Evolutionary conservation across 2,888 invertebrate genomes (phyloP).

Genomic region (Caenorhabditis uteleia): DNA sequence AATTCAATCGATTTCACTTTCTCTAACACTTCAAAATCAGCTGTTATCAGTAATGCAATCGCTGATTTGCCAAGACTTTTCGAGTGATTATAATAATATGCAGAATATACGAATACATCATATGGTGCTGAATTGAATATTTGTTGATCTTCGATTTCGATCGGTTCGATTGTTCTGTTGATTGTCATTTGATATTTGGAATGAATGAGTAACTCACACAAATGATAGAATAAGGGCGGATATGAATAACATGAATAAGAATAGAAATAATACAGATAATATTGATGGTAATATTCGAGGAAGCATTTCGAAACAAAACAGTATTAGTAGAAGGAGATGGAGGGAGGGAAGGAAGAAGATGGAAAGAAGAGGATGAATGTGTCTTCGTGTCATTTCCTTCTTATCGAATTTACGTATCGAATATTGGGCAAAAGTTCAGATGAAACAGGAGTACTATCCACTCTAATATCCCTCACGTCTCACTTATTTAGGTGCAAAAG

Average conservation of each 20-base stretch:
- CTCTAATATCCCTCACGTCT: too few relatives aligned
- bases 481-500: too few relatives aligned
- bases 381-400: too few relatives aligned
- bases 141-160: slow-evolving; percentile 16
- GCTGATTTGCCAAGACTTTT: slow-evolving; percentile 29
- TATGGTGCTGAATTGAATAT: slow-evolving; percentile 23
- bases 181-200: neutral
- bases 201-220: slow-evolving; percentile 36
- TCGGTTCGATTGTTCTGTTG: slow-evolving; percentile 15
- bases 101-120: slow-evolving; percentile 27
- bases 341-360: neutral
- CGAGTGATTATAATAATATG: slow-evolving; percentile 28
- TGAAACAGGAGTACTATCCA: too few relatives aligned
- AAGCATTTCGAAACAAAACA: slow-evolving; percentile 11
- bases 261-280: slow-evolving; percentile 24
- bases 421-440: too few relatives aligned
- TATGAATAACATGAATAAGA: slow-evolving; percentile 29
- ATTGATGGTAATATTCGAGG: slow-evolving; percentile 28
- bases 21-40: slow-evolving; percentile 28
- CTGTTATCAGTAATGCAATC: slow-evolving; percentile 24
- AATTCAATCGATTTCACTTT: slow-evolving; percentile 13
- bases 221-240: slow-evolving; percentile 22
- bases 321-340: slow-evolving; percentile 1
- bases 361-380: too few relatives aligned
- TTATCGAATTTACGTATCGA: too few relatives aligned